Conservation (phyloP, 2,113 vertebrate genomes). For the Eurystomus gularis region DNA sequence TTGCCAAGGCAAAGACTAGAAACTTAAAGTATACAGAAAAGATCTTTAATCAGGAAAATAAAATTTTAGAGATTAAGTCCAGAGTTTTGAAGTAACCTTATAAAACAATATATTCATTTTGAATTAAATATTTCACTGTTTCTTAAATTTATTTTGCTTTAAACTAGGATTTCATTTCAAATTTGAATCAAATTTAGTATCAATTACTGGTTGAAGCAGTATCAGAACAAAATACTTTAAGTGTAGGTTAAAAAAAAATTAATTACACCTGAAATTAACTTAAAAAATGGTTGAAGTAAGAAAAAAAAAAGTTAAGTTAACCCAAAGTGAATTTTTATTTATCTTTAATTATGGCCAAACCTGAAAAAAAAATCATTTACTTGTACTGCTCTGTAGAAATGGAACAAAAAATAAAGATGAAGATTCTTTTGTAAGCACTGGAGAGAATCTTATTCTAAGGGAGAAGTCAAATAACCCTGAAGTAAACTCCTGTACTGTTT, state of each 20-base stretch:
- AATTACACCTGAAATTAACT: not conserved
- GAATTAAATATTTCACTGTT: not conserved
- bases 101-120: not conserved
- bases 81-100: not conserved
- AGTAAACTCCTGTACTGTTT: not conserved
- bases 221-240: not conserved
- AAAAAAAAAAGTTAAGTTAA: not conserved
- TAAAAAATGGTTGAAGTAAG: not conserved
- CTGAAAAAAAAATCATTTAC: not conserved
- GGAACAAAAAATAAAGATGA: not conserved
- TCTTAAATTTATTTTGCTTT: not conserved
- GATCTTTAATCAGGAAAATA: not conserved
- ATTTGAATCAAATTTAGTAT: not conserved
- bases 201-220: not conserved
- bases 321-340: not conserved
- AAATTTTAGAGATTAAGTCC: not conserved
- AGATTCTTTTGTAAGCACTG: not conserved
- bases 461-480: not conserved
- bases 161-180: not conserved
- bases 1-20: not conserved
- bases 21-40: not conserved
- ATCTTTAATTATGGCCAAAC: not conserved
- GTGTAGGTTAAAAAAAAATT: not conserved
- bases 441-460: not conserved
- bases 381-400: not conserved